Conservation (phyloP, 2,797 vertebrate genomes). For the Chrysocyon brachyurus region DNA sequence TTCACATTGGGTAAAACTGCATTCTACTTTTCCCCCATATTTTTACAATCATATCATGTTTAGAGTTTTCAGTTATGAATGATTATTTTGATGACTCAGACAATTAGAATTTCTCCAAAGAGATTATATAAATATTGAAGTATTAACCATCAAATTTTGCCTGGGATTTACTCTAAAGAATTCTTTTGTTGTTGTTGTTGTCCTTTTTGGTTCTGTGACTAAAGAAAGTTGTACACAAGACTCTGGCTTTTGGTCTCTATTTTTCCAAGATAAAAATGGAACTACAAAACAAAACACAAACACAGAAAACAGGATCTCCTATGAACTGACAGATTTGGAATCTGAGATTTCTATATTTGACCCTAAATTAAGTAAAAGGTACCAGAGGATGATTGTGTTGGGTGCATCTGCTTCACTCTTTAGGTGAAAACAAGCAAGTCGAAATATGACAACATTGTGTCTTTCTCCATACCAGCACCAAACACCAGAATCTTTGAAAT, state of each 20-base stretch:
- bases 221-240: neutral
- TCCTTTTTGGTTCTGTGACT: neutral
- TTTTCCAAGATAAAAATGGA: neutral
- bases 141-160: neutral
- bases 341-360: neutral
- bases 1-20: neutral
- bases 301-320: neutral
- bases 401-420: neutral
- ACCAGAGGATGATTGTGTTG: neutral
- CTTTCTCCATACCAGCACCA: neutral
- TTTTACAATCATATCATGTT: neutral
- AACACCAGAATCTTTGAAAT: neutral
- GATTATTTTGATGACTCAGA: neutral
- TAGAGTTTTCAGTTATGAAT: neutral
- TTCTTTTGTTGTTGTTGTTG: neutral
- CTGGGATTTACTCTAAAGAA: neutral
- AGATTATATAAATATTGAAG: conserved; percentile 13
- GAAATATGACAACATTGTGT: neutral
- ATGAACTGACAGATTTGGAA: neutral
- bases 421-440: neutral
- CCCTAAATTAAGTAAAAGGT: neutral
- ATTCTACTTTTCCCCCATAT: neutral
- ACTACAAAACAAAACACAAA: neutral
- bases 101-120: conserved; percentile 7
- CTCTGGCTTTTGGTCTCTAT: neutral